Evolutionary conservation across 2,888 invertebrate species (phyloP), one percentile per base, ranked within the genome.

Genomic region (Abscondita cerata): DNA sequence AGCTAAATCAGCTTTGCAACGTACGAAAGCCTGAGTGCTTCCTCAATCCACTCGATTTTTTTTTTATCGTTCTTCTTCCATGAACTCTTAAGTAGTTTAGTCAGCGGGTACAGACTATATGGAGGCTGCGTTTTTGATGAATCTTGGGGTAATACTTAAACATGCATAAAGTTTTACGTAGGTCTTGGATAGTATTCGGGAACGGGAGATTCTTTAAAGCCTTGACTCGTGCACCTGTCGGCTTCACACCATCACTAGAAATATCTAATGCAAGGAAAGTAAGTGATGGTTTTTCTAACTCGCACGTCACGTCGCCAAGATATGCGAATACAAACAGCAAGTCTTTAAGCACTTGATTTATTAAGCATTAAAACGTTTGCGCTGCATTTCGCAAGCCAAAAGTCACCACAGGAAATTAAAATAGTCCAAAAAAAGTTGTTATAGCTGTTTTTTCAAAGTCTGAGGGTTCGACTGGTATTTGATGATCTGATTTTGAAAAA

Each of bases 1-100:
- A 38, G 38, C 38, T 38, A 38, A 4, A 38, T 13, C 38, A n/a
- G 4, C 38, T 38, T 38, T 38, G 38, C 38, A 38, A 38, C 38
- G 38, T 38, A 12, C 3, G 38, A 38, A 4, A 12, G 38, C 38
- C n/a, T 12, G 38, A 4, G 38, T 38, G n/a, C 4, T n/a, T 38
- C 13, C 38, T 3, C 13, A n/a, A 4, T 3, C 13, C 38, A n/a
- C n/a, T 13, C 13, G 6, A 38, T 38, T 13, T 38, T 2, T 38
- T 13, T n/a, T 38, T 38, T 38, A n/a, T n/a, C 38, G 38, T 38
- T 38, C 4, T n/a, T 4, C 38, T 38, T 38, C 12, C 4, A 4
- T 13, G 38, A 13, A 13, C 38, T 13, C n/a, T 38, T 38, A 8
- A 38, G 38, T 38, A 38, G 38, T 6, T n/a, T n/a, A n/a, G 38